phyloP scores from a whole-genome alignment of 2,113 vertebrate genomes.

The Zingel zingel region DNA sequence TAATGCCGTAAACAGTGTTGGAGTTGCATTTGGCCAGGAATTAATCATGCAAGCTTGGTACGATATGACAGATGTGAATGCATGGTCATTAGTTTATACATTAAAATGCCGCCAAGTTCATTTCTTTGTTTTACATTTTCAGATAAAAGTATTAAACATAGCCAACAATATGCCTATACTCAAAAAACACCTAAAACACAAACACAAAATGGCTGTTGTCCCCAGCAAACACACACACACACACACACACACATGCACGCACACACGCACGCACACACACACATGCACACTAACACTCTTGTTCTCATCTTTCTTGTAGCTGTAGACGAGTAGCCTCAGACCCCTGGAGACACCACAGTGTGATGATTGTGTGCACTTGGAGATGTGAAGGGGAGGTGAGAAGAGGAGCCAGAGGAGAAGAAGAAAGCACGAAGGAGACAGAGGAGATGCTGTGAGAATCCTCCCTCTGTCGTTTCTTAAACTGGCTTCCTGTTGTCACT shows the following conservation, averaged over 20 bases:
- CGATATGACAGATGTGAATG: background rate
- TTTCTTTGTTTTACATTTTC: slow-evolving; percentile 1
- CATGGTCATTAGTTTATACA: background rate
- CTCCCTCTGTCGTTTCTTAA: slow-evolving; percentile 57
- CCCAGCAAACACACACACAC: background rate
- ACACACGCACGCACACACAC: background rate
- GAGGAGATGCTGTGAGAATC: slow-evolving; percentile 66
- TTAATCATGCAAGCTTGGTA: background rate
- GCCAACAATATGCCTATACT: background rate
- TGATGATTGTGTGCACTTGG: slow-evolving; percentile 27
- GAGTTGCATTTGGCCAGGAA: background rate
- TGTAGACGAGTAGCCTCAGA: slow-evolving; percentile 15
- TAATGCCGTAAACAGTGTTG: background rate
- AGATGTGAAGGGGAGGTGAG: slow-evolving; percentile 44
- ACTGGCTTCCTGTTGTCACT: slow-evolving; percentile 71
- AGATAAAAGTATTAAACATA: background rate
- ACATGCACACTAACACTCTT: background rate
- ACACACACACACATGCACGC: background rate
- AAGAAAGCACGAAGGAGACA: slow-evolving; percentile 35
- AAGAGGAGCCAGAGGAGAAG: slow-evolving; percentile 42
- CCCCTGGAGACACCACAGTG: slow-evolving; percentile 25
- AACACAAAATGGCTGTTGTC: background rate
- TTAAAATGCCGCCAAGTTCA: background rate
- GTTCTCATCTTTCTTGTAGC: slow-evolving; percentile 41
- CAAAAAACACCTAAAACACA: background rate